Evolutionary conservation across 2,113 vertebrate genomes (phyloP).

Genomic region (Hippolais icterina): DNA sequence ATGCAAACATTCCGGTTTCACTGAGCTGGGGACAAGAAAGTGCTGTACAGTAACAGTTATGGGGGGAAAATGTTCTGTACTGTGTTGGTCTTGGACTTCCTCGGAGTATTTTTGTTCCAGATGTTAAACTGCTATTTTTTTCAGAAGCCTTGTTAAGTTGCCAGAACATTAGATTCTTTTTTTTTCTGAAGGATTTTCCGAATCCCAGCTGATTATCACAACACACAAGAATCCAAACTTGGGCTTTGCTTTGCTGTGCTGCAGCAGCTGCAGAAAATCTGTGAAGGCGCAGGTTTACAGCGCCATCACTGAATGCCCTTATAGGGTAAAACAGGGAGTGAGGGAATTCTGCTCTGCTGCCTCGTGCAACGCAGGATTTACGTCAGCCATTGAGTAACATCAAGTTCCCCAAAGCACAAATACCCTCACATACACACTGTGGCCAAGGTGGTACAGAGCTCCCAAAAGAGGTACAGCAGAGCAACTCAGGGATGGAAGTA

Average conservation of each 20-base stretch:
- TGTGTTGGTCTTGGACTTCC: conserved; percentile 72
- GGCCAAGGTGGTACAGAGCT: background rate
- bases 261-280: conserved; percentile 76
- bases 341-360: conserved; percentile 43
- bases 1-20: conserved; percentile 41
- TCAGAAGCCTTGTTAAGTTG: conserved; percentile 74
- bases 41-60: conserved; percentile 57
- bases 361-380: background rate
- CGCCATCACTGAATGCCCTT: conserved; percentile 58
- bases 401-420: background rate
- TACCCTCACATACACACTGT: background rate
- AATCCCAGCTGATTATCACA: conserved; percentile 80
- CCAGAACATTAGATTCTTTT: conserved; percentile 68
- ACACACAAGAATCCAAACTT: conserved; percentile 73
- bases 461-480: background rate
- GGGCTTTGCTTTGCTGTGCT: conserved; percentile 52
- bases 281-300: conserved; percentile 56
- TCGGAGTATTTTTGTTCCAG: conserved; percentile 72
- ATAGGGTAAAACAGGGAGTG: conserved; percentile 68
- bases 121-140: conserved; percentile 79
- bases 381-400: conserved; percentile 12
- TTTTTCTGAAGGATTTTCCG: conserved; percentile 72
- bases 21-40: conserved; percentile 56
- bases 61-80: conserved; percentile 67
- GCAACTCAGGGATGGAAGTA: background rate